These are phyloP conservation scores for Orientallactaga sibirica DNA, from an alignment of 2,797 vertebrate genomes.

Conservation along the genomic window DNA sequence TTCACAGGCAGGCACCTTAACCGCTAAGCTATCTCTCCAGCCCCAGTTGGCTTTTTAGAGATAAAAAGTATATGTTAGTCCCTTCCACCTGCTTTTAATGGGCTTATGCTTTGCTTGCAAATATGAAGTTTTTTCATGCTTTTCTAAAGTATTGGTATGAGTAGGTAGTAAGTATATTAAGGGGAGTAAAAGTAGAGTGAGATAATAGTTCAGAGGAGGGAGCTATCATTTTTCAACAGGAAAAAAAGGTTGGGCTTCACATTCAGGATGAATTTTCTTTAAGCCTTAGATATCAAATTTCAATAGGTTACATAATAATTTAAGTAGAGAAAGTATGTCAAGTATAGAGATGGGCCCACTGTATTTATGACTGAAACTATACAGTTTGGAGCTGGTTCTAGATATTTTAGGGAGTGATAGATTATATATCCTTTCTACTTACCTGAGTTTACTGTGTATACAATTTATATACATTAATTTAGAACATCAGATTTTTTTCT, in stretches of 20 bases:
- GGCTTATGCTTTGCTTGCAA: conserved; percentile 11
- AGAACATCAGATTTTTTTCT: conserved; percentile 45
- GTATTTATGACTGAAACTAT: conserved; percentile 21
- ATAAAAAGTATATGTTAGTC: conserved; percentile 63
- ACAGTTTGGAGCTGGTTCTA: conserved; percentile 40
- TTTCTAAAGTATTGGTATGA: conserved; percentile 31
- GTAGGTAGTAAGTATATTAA: not conserved
- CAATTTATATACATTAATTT: conserved; percentile 62
- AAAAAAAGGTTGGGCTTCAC: conserved; percentile 40
- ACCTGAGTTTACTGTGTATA: conserved; percentile 32
- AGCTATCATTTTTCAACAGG: conserved; percentile 52
- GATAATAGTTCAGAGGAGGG: not conserved
- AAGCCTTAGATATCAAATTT: conserved; percentile 52
- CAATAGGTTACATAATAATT: conserved; percentile 61
- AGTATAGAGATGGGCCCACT: not conserved
- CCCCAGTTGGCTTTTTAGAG: not conserved
- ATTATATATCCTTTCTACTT: not conserved
- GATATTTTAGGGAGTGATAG: not conserved
- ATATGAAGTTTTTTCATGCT: conserved; percentile 56
- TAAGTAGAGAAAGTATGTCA: conserved; percentile 40
- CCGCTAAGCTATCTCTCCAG: no score
- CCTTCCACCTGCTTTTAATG: conserved; percentile 3
- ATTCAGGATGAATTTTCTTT: conserved; percentile 61
- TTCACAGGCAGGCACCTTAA: no score
- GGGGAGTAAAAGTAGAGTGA: conserved; percentile 26